Percentiles rank a stretch among this genome's conserved stretches.
Evolutionary conservation across 2,888 invertebrate genomes (phyloP).

Genomic region (Creontiades dilutus): DNA sequence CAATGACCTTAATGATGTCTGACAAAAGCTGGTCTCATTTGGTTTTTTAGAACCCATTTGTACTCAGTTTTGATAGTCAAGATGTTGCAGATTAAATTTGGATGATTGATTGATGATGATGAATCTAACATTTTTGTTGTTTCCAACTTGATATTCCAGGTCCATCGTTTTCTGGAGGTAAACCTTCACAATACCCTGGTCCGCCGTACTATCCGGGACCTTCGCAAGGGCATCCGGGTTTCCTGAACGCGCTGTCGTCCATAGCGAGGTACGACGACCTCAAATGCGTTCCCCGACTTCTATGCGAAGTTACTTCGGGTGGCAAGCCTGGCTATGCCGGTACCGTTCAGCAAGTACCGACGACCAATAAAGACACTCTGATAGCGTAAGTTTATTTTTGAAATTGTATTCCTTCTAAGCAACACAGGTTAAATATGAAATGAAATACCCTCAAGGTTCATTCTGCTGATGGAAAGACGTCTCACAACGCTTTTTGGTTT

Average conservation of each 20-base stretch:
- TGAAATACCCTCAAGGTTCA: too few relatives aligned
- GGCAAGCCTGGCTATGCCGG: slow-evolving; percentile 78
- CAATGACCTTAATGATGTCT: too few relatives aligned
- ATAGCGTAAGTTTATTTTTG: slow-evolving; percentile 81
- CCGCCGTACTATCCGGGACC: slow-evolving; percentile 46
- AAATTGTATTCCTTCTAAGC: too few relatives aligned
- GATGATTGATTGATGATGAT: too few relatives aligned
- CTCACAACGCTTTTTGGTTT: too few relatives aligned
- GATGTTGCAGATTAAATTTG: too few relatives aligned
- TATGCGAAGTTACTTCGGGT: slow-evolving; percentile 88
- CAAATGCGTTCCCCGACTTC: slow-evolving; percentile 88
- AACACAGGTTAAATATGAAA: too few relatives aligned
- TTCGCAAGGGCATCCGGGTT: slow-evolving; percentile 75
- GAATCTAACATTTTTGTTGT: neutral
- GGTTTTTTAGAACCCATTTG: too few relatives aligned
- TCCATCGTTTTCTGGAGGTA: slow-evolving; percentile 64
- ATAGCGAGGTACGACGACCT: slow-evolving; percentile 87
- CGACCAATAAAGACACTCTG: slow-evolving; percentile 79
- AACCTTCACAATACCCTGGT: slow-evolving; percentile 42
- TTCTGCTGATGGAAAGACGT: too few relatives aligned
- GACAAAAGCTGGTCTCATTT: too few relatives aligned
- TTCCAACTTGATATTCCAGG: neutral
- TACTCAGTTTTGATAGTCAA: too few relatives aligned
- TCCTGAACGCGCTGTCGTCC: slow-evolving; percentile 81
- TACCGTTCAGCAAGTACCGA: slow-evolving; percentile 78